Conservation (phyloP, 2,888 invertebrate genomes). For the Lasius fuliginosus region DNA sequence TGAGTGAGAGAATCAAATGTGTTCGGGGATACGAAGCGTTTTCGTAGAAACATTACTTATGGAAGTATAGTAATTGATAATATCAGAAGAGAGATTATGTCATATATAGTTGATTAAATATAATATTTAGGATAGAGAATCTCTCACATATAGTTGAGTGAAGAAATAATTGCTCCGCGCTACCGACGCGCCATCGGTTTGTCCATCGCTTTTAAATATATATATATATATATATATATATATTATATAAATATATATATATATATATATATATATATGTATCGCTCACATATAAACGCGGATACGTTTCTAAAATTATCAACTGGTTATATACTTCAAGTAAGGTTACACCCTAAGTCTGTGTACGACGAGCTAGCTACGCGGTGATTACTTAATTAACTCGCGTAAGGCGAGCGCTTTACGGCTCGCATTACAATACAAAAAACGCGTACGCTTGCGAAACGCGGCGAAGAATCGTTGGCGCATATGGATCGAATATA, state of each 20-base stretch:
- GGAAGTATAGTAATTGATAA: slow-evolving; percentile 8
- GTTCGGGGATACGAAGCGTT: background rate
- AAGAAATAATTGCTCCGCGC: slow-evolving; percentile 13
- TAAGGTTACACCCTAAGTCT: slow-evolving; percentile 67
- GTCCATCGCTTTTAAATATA: slow-evolving; percentile 59
- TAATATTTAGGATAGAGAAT: background rate
- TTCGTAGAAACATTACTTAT: background rate
- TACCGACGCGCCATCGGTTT: slow-evolving; percentile 43
- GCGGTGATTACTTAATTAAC: slow-evolving; percentile 68
- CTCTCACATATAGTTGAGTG: background rate
- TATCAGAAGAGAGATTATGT: slow-evolving; percentile 8
- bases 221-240: slow-evolving; percentile 50
- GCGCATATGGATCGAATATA: background rate
- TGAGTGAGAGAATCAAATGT: background rate
- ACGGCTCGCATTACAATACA: slow-evolving; percentile 57
- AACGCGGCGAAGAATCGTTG: slow-evolving; percentile 26
- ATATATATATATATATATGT: slow-evolving; percentile 49
- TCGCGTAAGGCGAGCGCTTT: slow-evolving; percentile 58
- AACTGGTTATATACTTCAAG: slow-evolving; percentile 63
- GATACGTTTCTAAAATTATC: slow-evolving; percentile 66
- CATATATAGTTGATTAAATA: slow-evolving; percentile 7
- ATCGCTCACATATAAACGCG: slow-evolving; percentile 68
- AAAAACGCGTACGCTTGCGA: slow-evolving; percentile 62
- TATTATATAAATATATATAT: slow-evolving; percentile 3
- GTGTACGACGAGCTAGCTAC: slow-evolving; percentile 72